Percentiles rank a stretch among this genome's conserved stretches.
These are phyloP conservation scores for Nomia melanderi DNA, from an alignment of 1,140 invertebrate species.

Conservation along the genomic window DNA sequence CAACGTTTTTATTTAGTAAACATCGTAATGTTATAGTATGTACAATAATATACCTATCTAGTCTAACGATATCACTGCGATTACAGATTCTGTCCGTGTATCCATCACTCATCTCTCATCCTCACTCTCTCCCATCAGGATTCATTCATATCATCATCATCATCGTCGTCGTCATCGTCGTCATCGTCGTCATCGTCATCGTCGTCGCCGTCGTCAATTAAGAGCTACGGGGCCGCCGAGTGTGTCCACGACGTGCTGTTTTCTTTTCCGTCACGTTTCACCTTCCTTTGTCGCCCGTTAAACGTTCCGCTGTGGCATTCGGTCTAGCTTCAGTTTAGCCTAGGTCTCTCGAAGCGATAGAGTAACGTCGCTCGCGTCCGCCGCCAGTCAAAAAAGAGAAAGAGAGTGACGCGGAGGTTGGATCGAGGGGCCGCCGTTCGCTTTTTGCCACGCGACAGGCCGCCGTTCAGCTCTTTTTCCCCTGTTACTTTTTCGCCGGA, in stretches of 20 bases:
- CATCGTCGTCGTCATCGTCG: not conserved
- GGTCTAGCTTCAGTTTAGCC: not conserved
- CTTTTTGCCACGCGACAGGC: not conserved
- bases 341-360: too few species aligned
- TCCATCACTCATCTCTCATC: not conserved
- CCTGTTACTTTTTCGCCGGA: not conserved
- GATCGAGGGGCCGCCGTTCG: not conserved
- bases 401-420: not conserved
- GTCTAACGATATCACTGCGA: conserved; percentile 72
- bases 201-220: conserved; percentile 49
- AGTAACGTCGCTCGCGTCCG: conserved; percentile 4
- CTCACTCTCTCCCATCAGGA: not conserved
- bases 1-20: conserved; percentile 74
- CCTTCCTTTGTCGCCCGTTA: not conserved
- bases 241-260: conserved; percentile 12
- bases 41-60: conserved; percentile 76
- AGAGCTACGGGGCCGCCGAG: conserved; percentile 44
- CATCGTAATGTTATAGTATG: conserved; percentile 72
- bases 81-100: conserved; percentile 58
- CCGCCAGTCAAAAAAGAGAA: not conserved
- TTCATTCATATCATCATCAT: too few species aligned
- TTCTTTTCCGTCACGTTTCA: too few species aligned
- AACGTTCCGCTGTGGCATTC: not conserved
- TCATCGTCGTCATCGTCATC: not conserved
- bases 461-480: not conserved